Percentiles rank a stretch among this genome's conserved stretches.
Conservation (phyloP, 1,140 invertebrate species). For the Drosophila prosaltans region DNA sequence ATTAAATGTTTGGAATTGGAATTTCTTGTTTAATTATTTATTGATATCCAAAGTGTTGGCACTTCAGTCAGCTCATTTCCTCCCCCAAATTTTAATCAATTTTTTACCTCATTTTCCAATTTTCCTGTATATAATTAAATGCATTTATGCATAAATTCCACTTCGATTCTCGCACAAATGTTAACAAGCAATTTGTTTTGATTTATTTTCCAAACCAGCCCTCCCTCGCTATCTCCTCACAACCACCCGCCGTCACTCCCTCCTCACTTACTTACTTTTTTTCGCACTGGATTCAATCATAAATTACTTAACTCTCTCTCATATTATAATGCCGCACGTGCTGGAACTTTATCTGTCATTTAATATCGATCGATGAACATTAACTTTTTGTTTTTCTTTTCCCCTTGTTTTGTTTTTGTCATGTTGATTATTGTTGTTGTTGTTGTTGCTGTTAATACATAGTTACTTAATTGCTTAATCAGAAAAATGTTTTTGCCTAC, state of each 20-base stretch:
- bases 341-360: constrained; percentile 12
- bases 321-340: constrained; percentile 9
- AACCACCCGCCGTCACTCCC: background rate
- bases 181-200: constrained; percentile 60
- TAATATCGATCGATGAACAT: constrained; percentile 8
- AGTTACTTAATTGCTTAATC: constrained; percentile 13
- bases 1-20: constrained; percentile 9
- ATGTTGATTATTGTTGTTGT: constrained; percentile 1
- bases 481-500: background rate
- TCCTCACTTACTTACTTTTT: too few species aligned
- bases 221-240: background rate
- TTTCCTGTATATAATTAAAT: constrained; percentile 55
- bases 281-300: background rate
- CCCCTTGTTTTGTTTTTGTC: background rate
- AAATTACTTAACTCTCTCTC: background rate
- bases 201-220: constrained; percentile 42
- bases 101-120: constrained; percentile 18
- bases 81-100: background rate
- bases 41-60: constrained; percentile 38
- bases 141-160: constrained; percentile 69
- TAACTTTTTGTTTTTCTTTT: background rate
- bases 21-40: constrained; percentile 25
- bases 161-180: constrained; percentile 45
- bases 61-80: background rate
- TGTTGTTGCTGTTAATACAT: background rate